phyloP scores from a whole-genome alignment of 2,888 invertebrate species.

The Cantharis rustica region DNA sequence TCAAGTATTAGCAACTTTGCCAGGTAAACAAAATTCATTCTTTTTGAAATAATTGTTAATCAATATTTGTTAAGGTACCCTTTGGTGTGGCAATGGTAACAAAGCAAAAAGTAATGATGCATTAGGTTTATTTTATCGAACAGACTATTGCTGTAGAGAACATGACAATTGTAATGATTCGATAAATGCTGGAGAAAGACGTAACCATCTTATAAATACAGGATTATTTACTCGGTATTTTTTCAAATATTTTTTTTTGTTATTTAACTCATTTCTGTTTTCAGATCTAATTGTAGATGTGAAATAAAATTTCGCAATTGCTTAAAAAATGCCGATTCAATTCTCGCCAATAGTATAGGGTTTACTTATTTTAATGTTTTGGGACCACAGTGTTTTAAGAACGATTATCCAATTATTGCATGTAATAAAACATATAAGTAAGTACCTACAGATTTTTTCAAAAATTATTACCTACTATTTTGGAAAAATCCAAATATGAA shows the following conservation, averaged over 20 bases:
- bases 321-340: slow-evolving; percentile 61
- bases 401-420: slow-evolving; percentile 60
- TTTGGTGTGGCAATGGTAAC: slow-evolving; percentile 77
- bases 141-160: slow-evolving; percentile 71
- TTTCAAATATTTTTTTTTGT: neutral
- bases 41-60: neutral
- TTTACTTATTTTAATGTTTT: slow-evolving; percentile 75
- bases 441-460: slow-evolving; percentile 25
- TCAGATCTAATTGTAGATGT: slow-evolving; percentile 73
- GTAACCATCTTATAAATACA: slow-evolving; percentile 67
- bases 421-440: slow-evolving; percentile 57
- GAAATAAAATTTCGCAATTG: slow-evolving; percentile 71
- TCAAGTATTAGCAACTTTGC: neutral
- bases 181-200: slow-evolving; percentile 62
- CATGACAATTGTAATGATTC: slow-evolving; percentile 72
- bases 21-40: neutral
- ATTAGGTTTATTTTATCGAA: slow-evolving; percentile 66
- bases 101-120: slow-evolving; percentile 62
- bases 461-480: neutral
- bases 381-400: slow-evolving; percentile 73
- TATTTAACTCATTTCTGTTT: slow-evolving; percentile 19
- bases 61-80: slow-evolving; percentile 62
- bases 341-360: slow-evolving; percentile 66
- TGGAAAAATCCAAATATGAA: neutral
- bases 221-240: slow-evolving; percentile 68